These are phyloP conservation scores for Ctenomys sociabilis DNA, from an alignment of 2,113 vertebrate genomes.

Conservation along the genomic window DNA sequence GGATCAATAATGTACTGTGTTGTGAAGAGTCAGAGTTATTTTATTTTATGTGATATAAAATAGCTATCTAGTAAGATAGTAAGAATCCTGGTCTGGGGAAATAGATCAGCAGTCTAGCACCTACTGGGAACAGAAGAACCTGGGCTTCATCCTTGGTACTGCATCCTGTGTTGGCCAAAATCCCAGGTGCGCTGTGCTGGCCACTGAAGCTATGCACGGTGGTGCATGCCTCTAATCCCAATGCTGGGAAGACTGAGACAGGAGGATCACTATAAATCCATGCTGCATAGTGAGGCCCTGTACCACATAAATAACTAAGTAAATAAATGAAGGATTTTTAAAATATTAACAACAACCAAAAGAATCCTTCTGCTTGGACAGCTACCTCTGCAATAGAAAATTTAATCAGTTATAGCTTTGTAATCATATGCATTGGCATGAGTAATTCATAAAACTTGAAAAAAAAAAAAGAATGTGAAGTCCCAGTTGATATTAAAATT, in stretches of 20 bases:
- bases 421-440: neutral
- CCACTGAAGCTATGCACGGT: no score
- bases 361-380: neutral
- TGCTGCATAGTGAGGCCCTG: no score
- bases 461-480: neutral
- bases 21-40: neutral
- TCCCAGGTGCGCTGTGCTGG: no score
- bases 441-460: constrained; percentile 20
- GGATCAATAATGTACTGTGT: neutral
- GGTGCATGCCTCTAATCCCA: no score
- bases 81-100: neutral
- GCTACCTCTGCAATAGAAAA: neutral
- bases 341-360: neutral
- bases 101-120: no score
- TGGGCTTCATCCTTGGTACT: no score
- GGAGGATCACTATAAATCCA: no score
- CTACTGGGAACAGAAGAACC: no score
- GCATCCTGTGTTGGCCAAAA: no score
- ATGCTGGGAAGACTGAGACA: no score
- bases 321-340: no score
- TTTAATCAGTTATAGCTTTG: neutral
- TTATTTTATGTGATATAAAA: neutral
- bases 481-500: neutral
- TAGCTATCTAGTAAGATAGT: neutral
- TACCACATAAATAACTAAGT: no score